phyloP scores from a whole-genome alignment of 2,113 vertebrate genomes.

The Chascanopsetta lugubris region DNA sequence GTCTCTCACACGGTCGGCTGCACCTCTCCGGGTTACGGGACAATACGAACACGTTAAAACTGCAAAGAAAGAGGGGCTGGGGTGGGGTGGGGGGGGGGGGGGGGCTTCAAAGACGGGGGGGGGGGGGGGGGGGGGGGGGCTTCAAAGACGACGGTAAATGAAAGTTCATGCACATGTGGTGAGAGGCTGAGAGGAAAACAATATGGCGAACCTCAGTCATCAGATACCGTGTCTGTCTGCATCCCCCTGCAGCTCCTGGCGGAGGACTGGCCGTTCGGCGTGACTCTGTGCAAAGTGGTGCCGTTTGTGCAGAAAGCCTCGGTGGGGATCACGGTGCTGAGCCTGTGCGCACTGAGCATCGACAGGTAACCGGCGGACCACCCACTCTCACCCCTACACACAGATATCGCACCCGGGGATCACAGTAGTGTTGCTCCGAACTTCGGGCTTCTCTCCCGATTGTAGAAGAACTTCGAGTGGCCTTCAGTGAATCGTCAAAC shows the following conservation, averaged over 20 bases:
- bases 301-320: conserved; percentile 98
- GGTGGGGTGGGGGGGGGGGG: background rate
- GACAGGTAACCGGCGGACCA: conserved; percentile 85
- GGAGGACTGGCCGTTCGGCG: conserved; percentile 94
- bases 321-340: conserved; percentile 96
- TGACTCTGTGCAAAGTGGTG: conserved; percentile 92
- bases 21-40: conserved; percentile 8
- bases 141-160: conserved; percentile 11
- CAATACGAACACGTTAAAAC: background rate
- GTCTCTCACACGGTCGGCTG: background rate
- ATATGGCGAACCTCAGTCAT: background rate
- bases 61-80: background rate
- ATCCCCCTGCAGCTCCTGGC: conserved; percentile 85
- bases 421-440: background rate
- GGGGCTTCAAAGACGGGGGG: background rate
- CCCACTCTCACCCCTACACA: background rate
- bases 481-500: no score
- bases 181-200: conserved; percentile 18
- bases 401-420: background rate
- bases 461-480: no score
- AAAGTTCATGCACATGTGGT: conserved; percentile 27
- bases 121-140: background rate
- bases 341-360: conserved; percentile 95
- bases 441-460: no score
- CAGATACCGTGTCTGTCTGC: conserved; percentile 18